Evolutionary conservation across 2,888 invertebrate genomes (phyloP).

Genomic region (Sialis fuliginosa): DNA sequence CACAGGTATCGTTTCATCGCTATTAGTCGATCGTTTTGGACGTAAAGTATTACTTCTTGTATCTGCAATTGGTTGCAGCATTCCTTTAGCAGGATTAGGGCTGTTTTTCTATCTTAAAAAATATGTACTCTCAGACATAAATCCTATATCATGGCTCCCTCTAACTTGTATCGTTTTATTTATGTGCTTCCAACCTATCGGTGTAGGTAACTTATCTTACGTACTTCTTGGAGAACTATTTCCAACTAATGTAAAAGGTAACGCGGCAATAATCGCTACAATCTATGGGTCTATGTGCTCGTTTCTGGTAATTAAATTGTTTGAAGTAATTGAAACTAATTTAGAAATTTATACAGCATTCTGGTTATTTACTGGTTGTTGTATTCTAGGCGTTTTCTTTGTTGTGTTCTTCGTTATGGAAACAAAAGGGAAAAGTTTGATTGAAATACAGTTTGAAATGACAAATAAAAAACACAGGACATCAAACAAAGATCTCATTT

Average conservation of each 20-base stretch:
- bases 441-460: conserved; percentile 17
- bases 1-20: not conserved
- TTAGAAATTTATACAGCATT: conserved; percentile 20
- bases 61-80: conserved; percentile 21
- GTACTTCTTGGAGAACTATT: conserved; percentile 26
- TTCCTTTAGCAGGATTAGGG: conserved; percentile 18
- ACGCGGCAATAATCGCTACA: conserved; percentile 28
- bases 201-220: conserved; percentile 26
- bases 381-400: conserved; percentile 14
- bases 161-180: conserved; percentile 21
- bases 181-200: conserved; percentile 24
- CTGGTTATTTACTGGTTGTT: conserved; percentile 15
- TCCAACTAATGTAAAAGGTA: conserved; percentile 27
- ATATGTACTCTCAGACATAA: conserved; percentile 15
- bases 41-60: conserved; percentile 25
- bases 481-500: no score
- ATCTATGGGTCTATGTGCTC: conserved; percentile 23
- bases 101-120: conserved; percentile 21
- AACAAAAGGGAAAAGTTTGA: conserved; percentile 22
- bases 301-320: conserved; percentile 22
- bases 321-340: conserved; percentile 16
- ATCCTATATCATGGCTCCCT: conserved; percentile 21
- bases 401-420: conserved; percentile 20
- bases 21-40: conserved; percentile 23
- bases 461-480: not conserved